These are phyloP conservation scores for Masnerella sp. DNA, from an alignment of 2,888 invertebrate genomes.

Conservation along the genomic window DNA sequence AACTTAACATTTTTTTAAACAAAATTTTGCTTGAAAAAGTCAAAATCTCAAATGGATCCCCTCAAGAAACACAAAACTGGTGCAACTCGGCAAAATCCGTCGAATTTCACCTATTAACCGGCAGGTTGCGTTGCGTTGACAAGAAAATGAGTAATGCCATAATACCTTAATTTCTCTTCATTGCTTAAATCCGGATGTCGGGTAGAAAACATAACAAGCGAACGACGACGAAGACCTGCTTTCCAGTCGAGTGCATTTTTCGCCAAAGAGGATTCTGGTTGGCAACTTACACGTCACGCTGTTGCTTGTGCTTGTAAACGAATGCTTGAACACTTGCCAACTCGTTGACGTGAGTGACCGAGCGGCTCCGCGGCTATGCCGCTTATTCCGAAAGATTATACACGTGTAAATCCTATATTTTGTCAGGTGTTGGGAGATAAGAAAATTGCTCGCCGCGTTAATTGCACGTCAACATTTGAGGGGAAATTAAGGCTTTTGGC, in stretches of 20 bases:
- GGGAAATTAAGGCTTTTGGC: slow-evolving; percentile 30
- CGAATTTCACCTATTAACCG: neutral
- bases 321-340: slow-evolving; percentile 72
- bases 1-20: too few relatives aligned
- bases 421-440: slow-evolving; percentile 57
- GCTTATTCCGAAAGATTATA: slow-evolving; percentile 54
- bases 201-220: slow-evolving; percentile 55
- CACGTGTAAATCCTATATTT: slow-evolving; percentile 48
- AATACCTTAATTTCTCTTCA: slow-evolving; percentile 50
- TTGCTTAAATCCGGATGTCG: slow-evolving; percentile 57
- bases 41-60: too few relatives aligned
- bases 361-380: slow-evolving; percentile 38
- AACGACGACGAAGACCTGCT: slow-evolving; percentile 54
- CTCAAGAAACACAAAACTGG: too few relatives aligned
- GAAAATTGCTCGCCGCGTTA: slow-evolving; percentile 50
- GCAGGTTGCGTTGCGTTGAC: slow-evolving; percentile 39
- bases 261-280: slow-evolving; percentile 58
- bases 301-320: slow-evolving; percentile 63
- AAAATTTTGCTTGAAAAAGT: too few relatives aligned
- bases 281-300: slow-evolving; percentile 53
- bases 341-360: slow-evolving; percentile 64
- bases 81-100: too few relatives aligned
- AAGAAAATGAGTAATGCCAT: slow-evolving; percentile 44
- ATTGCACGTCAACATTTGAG: slow-evolving; percentile 23
- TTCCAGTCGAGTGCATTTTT: slow-evolving; percentile 60